Evolutionary conservation across 1,140 invertebrate genomes (phyloP), one percentile per base, ranked within the genome.

Genomic region (Acromyrmex heyeri): DNA sequence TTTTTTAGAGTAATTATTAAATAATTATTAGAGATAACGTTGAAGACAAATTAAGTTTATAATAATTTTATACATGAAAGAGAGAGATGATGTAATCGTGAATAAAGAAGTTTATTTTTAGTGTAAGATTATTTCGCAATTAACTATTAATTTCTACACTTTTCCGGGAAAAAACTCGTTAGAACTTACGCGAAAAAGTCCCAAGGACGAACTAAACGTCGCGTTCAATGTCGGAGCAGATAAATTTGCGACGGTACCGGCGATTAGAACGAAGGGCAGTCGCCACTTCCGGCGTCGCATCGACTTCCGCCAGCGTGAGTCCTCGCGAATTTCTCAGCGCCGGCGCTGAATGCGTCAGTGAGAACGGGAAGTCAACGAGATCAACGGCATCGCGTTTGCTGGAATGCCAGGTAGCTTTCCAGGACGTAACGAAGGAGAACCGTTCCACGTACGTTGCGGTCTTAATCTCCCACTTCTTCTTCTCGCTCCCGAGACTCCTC

Each of bases 401-500:
- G 73, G 82, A 85, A 85, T 85, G 44, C 72, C 59, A 55, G 59
- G n/a, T 78, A 53, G 73, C 34, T 85, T 78, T 85, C 75, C 73
- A 64, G 73, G n/a, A 77, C 59, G 62, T 78, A 85, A 77, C 82
- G 82, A 85, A 67, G 82, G 73, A 65, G 62, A 78, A 67, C 70
- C 57, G 81, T 85, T 85, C 70, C 73, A 73, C 55, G 79, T 73
- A 83, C 27, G 69, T 34, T 78, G 59, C 73, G 48, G 59, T 78
- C 61, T 76, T 85, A 85, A 85, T 67, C 82, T 85, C 50, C 73
- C 21, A 62, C 44, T 2, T 72, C 72, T 62, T 38, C 62, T 44
- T 38, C 75, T 78, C 38, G 10, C 8, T 44, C 12, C 27, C 70
- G 24, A 38, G 27, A 16, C 27, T 50, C 44, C 77, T 79, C n/a